These are phyloP conservation scores for Coturnix japonica DNA, from an alignment of 2,113 vertebrate species.

Conservation along the genomic window DNA sequence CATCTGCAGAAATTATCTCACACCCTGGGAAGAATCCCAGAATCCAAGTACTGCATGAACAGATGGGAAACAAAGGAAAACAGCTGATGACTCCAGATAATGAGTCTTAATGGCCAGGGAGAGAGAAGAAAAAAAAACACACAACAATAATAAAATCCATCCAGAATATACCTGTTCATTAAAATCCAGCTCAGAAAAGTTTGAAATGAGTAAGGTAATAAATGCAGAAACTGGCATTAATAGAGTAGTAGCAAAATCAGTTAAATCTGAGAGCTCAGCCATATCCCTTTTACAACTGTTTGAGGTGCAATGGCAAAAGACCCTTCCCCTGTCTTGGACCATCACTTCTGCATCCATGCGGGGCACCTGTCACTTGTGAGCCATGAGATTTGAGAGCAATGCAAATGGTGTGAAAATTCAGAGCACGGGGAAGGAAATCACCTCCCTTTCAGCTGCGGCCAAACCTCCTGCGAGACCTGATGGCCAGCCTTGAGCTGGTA, in stretches of 20 bases:
- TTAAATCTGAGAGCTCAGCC: background rate
- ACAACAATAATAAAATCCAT: conserved; percentile 10
- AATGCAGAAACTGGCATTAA: background rate
- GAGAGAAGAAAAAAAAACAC: background rate
- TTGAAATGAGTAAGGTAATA: conserved; percentile 4
- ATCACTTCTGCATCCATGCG: background rate
- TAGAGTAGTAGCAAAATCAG: background rate
- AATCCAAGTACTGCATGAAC: background rate
- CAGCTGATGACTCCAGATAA: conserved; percentile 49
- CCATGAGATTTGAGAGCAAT: background rate
- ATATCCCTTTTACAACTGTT: accelerated
- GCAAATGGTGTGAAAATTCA: background rate
- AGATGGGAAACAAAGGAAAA: conserved; percentile 54
- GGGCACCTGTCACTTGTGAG: background rate
- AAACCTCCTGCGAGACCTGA: background rate
- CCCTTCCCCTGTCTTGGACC: background rate
- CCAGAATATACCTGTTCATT: conserved; percentile 19
- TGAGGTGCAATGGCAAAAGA: background rate
- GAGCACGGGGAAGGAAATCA: background rate
- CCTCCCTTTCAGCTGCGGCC: background rate
- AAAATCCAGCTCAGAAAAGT: conserved; percentile 14
- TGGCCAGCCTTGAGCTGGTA: background rate
- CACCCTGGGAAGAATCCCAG: conserved; percentile 16
- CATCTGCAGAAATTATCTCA: conserved; percentile 15
- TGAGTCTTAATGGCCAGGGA: background rate